phyloP scores from a whole-genome alignment of 2,797 vertebrate genomes.

The Microchirus variegatus region DNA sequence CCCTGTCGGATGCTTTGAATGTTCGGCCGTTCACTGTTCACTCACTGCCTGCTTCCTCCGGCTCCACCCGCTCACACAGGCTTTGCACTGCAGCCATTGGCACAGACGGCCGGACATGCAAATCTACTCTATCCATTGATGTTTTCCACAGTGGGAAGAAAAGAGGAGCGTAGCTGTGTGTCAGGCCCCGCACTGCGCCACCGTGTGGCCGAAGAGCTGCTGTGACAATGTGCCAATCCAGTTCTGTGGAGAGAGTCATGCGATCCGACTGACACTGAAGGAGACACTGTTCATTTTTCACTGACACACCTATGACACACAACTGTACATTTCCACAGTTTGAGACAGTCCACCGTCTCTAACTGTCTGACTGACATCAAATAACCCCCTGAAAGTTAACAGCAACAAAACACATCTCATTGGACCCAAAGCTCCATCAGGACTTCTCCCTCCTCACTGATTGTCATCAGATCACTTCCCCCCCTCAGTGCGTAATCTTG shows the following conservation, averaged over 20 bases:
- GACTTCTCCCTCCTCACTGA: too few species aligned
- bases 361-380: too few species aligned
- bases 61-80: constrained; percentile 82
- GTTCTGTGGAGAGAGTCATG: neutral
- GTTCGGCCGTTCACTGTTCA: constrained; percentile 75
- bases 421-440: too few species aligned
- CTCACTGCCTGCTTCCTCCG: constrained; percentile 74
- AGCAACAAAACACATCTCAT: too few species aligned
- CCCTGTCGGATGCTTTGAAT: constrained; percentile 75
- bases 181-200: constrained; percentile 55
- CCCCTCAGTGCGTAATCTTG: too few species aligned
- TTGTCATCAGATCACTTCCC: too few species aligned
- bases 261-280: too few species aligned
- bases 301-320: too few species aligned
- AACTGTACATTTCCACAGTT: too few species aligned
- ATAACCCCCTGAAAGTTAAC: too few species aligned
- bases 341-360: too few species aligned
- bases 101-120: constrained; percentile 76
- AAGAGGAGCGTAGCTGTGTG: constrained; percentile 6
- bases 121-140: constrained; percentile 80
- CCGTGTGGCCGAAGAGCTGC: constrained; percentile 13
- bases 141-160: constrained; percentile 59
- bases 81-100: constrained; percentile 78
- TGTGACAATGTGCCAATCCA: accelerated
- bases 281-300: too few species aligned